phyloP scores from a whole-genome alignment of 2,888 invertebrate species.

The Arctia plantaginis region DNA sequence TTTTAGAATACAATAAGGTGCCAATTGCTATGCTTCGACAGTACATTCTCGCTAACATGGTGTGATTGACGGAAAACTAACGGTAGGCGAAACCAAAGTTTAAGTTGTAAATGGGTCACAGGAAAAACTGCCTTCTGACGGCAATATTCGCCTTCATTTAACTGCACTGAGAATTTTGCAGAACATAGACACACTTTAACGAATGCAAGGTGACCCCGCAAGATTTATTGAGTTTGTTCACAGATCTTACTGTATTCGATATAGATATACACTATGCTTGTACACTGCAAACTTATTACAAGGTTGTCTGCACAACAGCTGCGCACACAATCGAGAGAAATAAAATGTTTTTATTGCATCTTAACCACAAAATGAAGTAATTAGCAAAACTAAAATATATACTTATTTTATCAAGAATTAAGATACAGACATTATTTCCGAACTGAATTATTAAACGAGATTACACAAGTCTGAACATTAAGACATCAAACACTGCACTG shows the following conservation, averaged over 20 bases:
- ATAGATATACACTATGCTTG: slow-evolving; percentile 31
- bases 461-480: slow-evolving; percentile 3
- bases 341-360: slow-evolving; percentile 7
- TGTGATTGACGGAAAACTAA: slow-evolving; percentile 73
- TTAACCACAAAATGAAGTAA: slow-evolving; percentile 8
- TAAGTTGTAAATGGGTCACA: slow-evolving; percentile 57
- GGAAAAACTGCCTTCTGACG: slow-evolving; percentile 61
- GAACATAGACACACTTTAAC: slow-evolving; percentile 58
- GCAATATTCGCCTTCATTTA: slow-evolving; percentile 42
- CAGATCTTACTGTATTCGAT: slow-evolving; percentile 55
- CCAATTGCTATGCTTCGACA: slow-evolving; percentile 54
- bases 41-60: slow-evolving; percentile 61
- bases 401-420: neutral
- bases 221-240: slow-evolving; percentile 65
- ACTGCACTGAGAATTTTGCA: slow-evolving; percentile 51
- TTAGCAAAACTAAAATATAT: slow-evolving; percentile 1
- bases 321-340: neutral
- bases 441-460: neutral
- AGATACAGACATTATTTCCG: neutral
- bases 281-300: slow-evolving; percentile 30
- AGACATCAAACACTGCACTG: slow-evolving; percentile 26
- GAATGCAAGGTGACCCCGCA: slow-evolving; percentile 75
- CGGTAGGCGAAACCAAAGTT: slow-evolving; percentile 61
- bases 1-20: slow-evolving; percentile 56
- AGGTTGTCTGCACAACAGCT: slow-evolving; percentile 18